These are phyloP conservation scores for Mechanitis mazaeus DNA, from an alignment of 2,888 invertebrate species.

Conservation along the genomic window DNA sequence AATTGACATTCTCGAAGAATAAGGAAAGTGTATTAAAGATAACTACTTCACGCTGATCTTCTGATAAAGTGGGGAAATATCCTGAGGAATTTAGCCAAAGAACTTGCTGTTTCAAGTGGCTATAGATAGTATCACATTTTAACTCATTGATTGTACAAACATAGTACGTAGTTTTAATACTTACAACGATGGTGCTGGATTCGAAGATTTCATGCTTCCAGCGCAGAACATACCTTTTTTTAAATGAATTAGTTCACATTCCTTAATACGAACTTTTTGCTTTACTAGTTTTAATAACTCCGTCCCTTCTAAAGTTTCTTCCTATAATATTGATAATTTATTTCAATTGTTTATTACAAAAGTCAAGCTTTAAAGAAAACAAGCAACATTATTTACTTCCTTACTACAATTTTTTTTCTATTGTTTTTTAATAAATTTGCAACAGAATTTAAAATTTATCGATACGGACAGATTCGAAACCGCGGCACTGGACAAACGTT, in stretches of 20 bases:
- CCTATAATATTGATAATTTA: slow-evolving; percentile 20
- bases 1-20: too few species aligned
- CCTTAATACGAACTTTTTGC: slow-evolving; percentile 27
- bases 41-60: too few species aligned
- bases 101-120: too few species aligned
- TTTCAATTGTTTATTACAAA: too few species aligned
- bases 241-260: slow-evolving; percentile 3
- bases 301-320: slow-evolving; percentile 21
- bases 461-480: too few species aligned
- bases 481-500: too few species aligned
- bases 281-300: slow-evolving; percentile 31
- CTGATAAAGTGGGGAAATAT: background rate
- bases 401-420: too few species aligned
- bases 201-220: slow-evolving; percentile 29
- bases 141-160: background rate
- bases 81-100: too few species aligned
- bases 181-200: slow-evolving; percentile 37
- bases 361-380: background rate
- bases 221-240: slow-evolving; percentile 45
- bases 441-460: too few species aligned
- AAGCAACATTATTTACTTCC: background rate
- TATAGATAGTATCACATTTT: too few species aligned
- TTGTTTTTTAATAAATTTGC: too few species aligned
- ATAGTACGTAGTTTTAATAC: slow-evolving; percentile 9
- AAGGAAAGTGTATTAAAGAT: too few species aligned